A percentile compares a stretch with the other conserved stretches of the same genome.
Evolutionary conservation across 2,888 invertebrate species (phyloP).

Genomic region (Morinoia aosen): DNA sequence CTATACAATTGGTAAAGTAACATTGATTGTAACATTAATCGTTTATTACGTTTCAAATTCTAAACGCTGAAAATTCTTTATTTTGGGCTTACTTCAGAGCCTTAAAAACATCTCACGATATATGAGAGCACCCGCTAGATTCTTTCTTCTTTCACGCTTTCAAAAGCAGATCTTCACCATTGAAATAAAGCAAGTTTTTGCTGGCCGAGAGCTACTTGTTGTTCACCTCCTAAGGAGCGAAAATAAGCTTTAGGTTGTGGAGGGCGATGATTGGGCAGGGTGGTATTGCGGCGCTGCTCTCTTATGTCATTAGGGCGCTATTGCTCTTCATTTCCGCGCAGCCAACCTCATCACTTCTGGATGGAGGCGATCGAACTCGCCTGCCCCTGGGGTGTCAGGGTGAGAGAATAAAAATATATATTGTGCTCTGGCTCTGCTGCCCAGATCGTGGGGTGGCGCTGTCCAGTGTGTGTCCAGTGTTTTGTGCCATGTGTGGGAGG

Average conservation of each 20-base stretch:
- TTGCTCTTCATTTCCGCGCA: background rate
- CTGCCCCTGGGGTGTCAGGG: background rate
- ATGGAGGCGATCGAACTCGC: background rate
- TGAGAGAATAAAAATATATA: no score
- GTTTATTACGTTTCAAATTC: background rate
- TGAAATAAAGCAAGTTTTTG: background rate
- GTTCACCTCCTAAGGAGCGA: background rate
- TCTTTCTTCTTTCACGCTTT: background rate
- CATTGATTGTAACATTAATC: background rate
- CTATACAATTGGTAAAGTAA: background rate
- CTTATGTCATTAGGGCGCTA: conserved; percentile 9
- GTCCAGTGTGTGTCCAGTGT: background rate
- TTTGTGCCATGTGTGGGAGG: background rate
- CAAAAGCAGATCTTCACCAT: background rate
- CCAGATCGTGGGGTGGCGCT: background rate
- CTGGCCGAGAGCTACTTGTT: background rate
- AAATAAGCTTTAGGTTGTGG: background rate
- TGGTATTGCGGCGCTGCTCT: conserved; percentile 2
- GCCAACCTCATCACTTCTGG: conserved; percentile 9
- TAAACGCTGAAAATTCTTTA: background rate
- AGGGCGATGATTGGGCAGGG: background rate
- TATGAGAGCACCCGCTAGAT: background rate
- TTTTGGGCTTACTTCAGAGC: background rate
- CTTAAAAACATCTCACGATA: background rate
- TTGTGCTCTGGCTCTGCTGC: background rate